phyloP scores from a whole-genome alignment of 2,113 vertebrate genomes.

The Zosterops hypoxanthus region DNA sequence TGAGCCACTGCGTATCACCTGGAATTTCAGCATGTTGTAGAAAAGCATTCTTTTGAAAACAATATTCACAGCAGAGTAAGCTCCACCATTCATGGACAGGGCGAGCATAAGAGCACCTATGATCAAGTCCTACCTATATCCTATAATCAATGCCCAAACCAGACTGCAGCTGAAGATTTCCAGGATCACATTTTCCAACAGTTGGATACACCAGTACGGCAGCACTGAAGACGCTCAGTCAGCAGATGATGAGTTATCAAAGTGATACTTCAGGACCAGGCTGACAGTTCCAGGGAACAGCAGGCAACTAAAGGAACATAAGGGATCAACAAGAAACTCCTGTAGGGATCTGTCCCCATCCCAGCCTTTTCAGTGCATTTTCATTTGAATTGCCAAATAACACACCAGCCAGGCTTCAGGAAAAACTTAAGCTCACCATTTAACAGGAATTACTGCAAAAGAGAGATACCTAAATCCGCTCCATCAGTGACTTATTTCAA shows the following conservation, averaged over 20 bases:
- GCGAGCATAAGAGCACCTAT: neutral
- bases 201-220: neutral
- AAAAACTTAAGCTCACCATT: neutral
- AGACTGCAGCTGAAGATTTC: neutral
- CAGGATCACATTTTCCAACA: neutral
- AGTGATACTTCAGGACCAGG: neutral
- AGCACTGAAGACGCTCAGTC: neutral
- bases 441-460: neutral
- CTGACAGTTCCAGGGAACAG: neutral
- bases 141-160: neutral
- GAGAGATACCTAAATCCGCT: neutral
- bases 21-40: neutral
- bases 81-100: neutral
- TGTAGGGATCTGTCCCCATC: neutral
- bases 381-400: neutral
- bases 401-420: neutral
- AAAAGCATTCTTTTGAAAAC: neutral
- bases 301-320: neutral
- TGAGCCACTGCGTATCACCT: neutral
- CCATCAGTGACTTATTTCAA: neutral
- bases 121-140: neutral
- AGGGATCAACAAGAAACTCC: neutral
- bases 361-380: neutral
- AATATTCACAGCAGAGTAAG: neutral
- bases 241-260: neutral